Conservation (phyloP, 2,888 invertebrate species). For the Bombyx huttoni region DNA sequence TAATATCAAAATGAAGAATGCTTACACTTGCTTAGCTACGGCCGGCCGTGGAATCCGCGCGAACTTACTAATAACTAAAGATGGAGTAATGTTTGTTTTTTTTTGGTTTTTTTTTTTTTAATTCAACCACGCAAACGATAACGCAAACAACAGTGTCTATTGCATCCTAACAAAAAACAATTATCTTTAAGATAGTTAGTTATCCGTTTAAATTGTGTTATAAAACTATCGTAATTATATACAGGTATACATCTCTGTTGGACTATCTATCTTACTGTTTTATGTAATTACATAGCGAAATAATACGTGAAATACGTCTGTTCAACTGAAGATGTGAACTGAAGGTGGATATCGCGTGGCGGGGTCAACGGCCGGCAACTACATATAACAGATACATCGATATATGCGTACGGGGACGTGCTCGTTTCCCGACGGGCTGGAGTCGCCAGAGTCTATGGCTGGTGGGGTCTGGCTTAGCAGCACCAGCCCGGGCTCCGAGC, state of each 20-base stretch:
- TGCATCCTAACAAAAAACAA: conserved; percentile 60
- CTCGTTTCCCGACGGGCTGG: conserved; percentile 19
- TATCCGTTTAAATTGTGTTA: conserved; percentile 32
- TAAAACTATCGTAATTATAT: conserved; percentile 67
- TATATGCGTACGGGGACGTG: conserved; percentile 30
- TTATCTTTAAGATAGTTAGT: conserved; percentile 65
- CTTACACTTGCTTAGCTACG: conserved; percentile 69
- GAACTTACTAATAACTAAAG: conserved; percentile 47
- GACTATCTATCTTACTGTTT: conserved; percentile 61
- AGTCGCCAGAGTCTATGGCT: conserved; percentile 1
- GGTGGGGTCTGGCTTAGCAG: background rate
- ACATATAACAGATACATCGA: conserved; percentile 72
- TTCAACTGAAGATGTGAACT: conserved; percentile 60
- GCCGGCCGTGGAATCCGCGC: conserved; percentile 53
- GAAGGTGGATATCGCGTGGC: conserved; percentile 43
- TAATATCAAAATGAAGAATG: conserved; percentile 66
- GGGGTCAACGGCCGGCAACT: conserved; percentile 54
- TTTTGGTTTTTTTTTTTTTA: background rate
- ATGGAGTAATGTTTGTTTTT: conserved; percentile 35
- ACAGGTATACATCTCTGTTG: conserved; percentile 67
- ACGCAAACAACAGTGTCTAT: conserved; percentile 50
- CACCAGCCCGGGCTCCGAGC: conserved; percentile 16
- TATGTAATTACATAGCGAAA: conserved; percentile 51
- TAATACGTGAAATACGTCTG: conserved; percentile 35
- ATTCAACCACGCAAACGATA: conserved; percentile 60